Base-by-base conservation (phyloP, 2,113 vertebrate species). In the Megalops atlanticus region DNA sequence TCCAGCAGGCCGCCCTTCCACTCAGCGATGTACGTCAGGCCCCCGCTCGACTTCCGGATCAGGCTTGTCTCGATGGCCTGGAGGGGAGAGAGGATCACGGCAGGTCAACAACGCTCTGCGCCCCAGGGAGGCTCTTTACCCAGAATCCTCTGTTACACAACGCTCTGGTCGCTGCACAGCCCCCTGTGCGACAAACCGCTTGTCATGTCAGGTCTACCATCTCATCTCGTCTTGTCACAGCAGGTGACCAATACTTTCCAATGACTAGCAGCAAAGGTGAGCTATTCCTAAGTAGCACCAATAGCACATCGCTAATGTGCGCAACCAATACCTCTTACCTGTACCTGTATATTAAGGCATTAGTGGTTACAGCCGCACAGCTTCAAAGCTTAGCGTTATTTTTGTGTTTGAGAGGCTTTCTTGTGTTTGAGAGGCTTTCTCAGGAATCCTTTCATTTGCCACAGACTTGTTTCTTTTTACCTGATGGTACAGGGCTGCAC, bases 1-100 rank as follows among this genome's bases (percentile, higher is more conserved):
- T 99, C 98, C 18, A 99, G 94, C 10, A 99, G 94, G 0, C 98
- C 98, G 0, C 97, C 98, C 88, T 99, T 99, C 98, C 98, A 99
- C 91, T 99, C 98, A 0, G 97, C 98, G 0, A 99, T 99, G 92
- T 99, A 99, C 0, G 94, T 99, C 82, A 99, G 94, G 1, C 98
- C 98, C 0, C 92, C 85, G 0, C 94, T 96, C 0, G 98, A 99
- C 89, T 95, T 97, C 41, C 98, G 95, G 84, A 99, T 96, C 88
- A 99, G 93, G 89, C 95, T 97, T 38, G 95, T 96, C 89, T 99
- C 96, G 35, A 99, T 97, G 8, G 97, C 96, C 98, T 99, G 89
- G 24, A 76, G 81, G 86, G 79, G 69, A 0, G 75, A 0, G 27
- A 0, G 1, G 11, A 35, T 47, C 33, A 16, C 15, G 45, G 73